Percentiles rank a stretch among this genome's conserved stretches.
Conservation (phyloP, 2,888 invertebrate genomes). For the Tetragonisca angustula region DNA sequence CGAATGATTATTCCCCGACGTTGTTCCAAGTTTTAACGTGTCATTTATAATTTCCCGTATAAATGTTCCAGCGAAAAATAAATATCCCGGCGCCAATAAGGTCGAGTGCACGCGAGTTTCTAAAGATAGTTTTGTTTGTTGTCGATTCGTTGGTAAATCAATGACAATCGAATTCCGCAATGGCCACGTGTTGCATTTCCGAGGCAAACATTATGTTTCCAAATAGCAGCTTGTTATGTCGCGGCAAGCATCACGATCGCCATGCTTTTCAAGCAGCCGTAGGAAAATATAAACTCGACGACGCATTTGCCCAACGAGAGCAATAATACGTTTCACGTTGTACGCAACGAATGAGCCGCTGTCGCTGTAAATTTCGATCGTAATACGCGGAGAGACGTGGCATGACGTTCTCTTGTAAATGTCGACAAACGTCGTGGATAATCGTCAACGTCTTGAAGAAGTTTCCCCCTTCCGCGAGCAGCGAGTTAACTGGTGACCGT, state of each 20-base stretch:
- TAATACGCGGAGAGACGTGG: background rate
- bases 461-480: background rate
- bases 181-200: conserved; percentile 8
- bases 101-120: background rate
- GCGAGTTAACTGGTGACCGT: background rate
- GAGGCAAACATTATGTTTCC: conserved; percentile 29
- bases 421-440: background rate
- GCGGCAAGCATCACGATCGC: background rate
- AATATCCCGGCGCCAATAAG: no score
- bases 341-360: no score
- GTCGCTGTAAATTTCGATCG: background rate
- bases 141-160: background rate
- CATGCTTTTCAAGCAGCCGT: background rate
- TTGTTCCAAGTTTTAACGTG: background rate
- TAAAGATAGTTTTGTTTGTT: background rate
- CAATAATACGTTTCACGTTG: background rate
- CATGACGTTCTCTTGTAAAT: background rate
- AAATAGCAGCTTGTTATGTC: conserved; percentile 15
- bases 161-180: conserved; percentile 17
- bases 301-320: background rate
- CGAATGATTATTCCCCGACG: conserved; percentile 29
- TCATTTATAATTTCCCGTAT: background rate
- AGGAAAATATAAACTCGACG: background rate
- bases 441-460: background rate
- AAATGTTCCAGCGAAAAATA: background rate